A percentile compares a stretch with the other conserved stretches of the same genome.
Evolutionary conservation across 2,888 invertebrate species (phyloP).

Genomic region (Cremastobaeus sp.): DNA sequence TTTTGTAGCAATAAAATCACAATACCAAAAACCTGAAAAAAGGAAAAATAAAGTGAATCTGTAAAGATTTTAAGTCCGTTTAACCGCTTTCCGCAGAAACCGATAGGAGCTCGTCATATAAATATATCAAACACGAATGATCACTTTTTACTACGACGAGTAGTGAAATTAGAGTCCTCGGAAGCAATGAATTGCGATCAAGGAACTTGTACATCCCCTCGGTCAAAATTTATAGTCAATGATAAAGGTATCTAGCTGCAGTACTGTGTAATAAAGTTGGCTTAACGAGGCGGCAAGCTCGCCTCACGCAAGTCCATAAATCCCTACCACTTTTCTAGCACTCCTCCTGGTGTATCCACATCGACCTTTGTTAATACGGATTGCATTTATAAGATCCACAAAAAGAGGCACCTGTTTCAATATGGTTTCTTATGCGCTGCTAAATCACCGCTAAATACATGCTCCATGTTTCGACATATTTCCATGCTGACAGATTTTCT

Average conservation of each 20-base stretch:
- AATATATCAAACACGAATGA: slow-evolving; percentile 22
- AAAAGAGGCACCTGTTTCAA: slow-evolving; percentile 12
- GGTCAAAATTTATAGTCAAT: slow-evolving; percentile 72
- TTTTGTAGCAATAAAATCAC: no score
- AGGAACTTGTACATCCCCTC: slow-evolving; percentile 61
- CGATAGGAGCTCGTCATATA: no score
- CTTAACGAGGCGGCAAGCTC: slow-evolving; percentile 67
- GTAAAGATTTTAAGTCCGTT: no score
- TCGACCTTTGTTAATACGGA: slow-evolving; percentile 32
- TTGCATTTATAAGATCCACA: slow-evolving; percentile 30
- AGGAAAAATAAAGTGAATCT: no score
- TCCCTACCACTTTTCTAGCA: slow-evolving; percentile 57
- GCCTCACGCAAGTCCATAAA: slow-evolving; percentile 70
- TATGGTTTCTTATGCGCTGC: slow-evolving; percentile 13
- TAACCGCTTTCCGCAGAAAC: no score
- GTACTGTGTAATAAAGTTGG: slow-evolving; percentile 61
- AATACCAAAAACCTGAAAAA: no score
- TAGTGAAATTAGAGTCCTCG: slow-evolving; percentile 11
- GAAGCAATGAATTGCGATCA: slow-evolving; percentile 16
- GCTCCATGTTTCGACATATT: slow-evolving; percentile 22
- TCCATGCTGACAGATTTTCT: no score
- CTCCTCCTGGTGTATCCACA: slow-evolving; percentile 4
- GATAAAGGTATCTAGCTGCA: slow-evolving; percentile 69
- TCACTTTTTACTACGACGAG: slow-evolving; percentile 12
- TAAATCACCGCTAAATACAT: slow-evolving; percentile 29